Base-by-base conservation (phyloP, 2,888 invertebrate genomes). In the Oxytorus armatus region DNA sequence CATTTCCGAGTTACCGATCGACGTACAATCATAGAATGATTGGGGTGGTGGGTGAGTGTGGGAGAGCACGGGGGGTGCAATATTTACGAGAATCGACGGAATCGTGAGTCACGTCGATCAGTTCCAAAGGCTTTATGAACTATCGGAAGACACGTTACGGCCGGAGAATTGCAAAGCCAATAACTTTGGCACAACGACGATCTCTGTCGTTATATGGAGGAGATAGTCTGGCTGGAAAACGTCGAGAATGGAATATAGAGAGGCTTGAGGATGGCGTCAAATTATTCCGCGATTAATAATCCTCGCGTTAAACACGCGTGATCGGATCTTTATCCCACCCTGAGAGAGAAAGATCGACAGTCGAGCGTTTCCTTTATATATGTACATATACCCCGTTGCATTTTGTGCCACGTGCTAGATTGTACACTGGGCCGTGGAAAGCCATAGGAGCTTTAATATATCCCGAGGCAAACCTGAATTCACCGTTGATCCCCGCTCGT, bases 221-320 rank as follows among this genome's bases (percentile, higher is more conserved):
- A 21, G 53, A 66, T 59, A 61, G 79, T 11, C n/a, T n/a, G 63
- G 55, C 21, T 10, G 42, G n/a, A n/a, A 77, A 44, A 53, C 29
- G 47, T 18, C 53, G 18, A 10, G 61, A n/a, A n/a, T n/a, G n/a
- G 47, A 25, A 49, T 57, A 33, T 10, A 44, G 18, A 39, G 77
- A 36, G 10, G 8, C 5, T 18, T 65, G 49, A 53, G 61, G 39
- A 33, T 78, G 84, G 86, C 86, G 87, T 87, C 87, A 88, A 90
- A 90, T 90, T 90, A 89, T 90, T 88, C 89, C 81, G 85, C 90
- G 90, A 91, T 90, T 90, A 90, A 91, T 91, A 90, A 90, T 91
- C 89, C 87, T 85, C 88, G 85, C 87, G 88, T 90, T 77, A 78
- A 90, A 89, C 90, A 89, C 91, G 90, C 90, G 89, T 88, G 90